Percentiles rank a stretch among this genome's conserved stretches.
Conservation (phyloP, 2,113 vertebrate species). For the Pluvianellus socialis region DNA sequence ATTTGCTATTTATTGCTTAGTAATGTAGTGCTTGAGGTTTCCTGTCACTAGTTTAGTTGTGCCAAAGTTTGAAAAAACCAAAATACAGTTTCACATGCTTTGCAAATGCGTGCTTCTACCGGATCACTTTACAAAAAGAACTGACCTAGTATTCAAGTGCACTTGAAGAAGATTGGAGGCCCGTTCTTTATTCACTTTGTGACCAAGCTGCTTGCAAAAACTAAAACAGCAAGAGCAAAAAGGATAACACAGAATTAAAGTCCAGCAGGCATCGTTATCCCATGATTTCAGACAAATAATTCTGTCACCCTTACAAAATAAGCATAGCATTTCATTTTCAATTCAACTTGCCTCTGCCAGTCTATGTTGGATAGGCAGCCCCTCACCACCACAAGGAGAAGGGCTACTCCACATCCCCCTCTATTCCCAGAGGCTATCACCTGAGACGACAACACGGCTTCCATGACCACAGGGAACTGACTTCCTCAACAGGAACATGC, state of each 20-base stretch:
- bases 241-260: background rate
- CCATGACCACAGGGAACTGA: background rate
- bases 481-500: background rate
- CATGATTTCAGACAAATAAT: background rate
- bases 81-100: background rate
- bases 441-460: background rate
- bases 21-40: conserved; percentile 48
- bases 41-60: conserved; percentile 11
- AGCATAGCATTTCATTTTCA: background rate
- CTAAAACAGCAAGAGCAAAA: background rate
- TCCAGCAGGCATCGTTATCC: background rate
- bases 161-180: background rate
- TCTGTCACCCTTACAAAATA: background rate
- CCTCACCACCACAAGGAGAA: background rate
- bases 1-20: conserved; percentile 38
- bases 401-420: background rate
- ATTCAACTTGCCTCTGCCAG: background rate
- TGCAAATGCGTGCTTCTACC: background rate
- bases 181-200: background rate
- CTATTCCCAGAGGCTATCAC: background rate
- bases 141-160: background rate
- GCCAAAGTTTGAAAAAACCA: background rate
- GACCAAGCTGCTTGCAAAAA: background rate
- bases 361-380: background rate
- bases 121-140: background rate